Base-by-base conservation (phyloP, 2,888 invertebrate genomes). In the Cephus runcator region DNA sequence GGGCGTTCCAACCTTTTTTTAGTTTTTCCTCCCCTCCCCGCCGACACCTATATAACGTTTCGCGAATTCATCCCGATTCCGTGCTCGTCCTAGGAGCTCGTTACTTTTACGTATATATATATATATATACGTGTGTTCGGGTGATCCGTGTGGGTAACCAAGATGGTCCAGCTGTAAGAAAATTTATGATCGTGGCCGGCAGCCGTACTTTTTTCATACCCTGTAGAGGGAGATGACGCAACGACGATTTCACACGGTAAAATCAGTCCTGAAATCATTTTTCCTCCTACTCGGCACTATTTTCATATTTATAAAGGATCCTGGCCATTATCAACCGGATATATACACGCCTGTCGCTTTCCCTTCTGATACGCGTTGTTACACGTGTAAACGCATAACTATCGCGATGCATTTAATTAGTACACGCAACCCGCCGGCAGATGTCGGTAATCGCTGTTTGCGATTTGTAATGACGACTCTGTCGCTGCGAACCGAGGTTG, bases 1-100 rank as follows among this genome's bases (percentile, higher is more conserved):
- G 84, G 88, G 89, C 69, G 68, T 31, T 76, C 75, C 75, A 75
- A 1, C 71, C 71, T 34, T 71, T 34, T 71, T 71, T 71, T 71
- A 31, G 71, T 34, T 34, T 71, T 33, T n/a, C 35, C 33, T 11
- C 34, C 40, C 75, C 34, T 33, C 40, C n/a, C 33, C 33, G 15
- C 3, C 69, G 9, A 30, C 56, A 76, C n/a, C 76, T 34, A 56
- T 23, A 9, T 56, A 23, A 23, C 56, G 56, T 56, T 56, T 56
- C 23, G 56, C 56, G 23, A 56, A 23, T 56, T 56, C 56, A 23
- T 56, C 56, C 56, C 56, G 56, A 56, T 23, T 56, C 23, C 56
- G 4, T 23, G 40, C 40, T 56, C 40, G 23, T 56, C 23, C 56
- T 9, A 23, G 56, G 23, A 9, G 15, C 56, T 56, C 56, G 15